Conservation (phyloP, 2,113 vertebrate genomes). For the Lepus timidus region DNA sequence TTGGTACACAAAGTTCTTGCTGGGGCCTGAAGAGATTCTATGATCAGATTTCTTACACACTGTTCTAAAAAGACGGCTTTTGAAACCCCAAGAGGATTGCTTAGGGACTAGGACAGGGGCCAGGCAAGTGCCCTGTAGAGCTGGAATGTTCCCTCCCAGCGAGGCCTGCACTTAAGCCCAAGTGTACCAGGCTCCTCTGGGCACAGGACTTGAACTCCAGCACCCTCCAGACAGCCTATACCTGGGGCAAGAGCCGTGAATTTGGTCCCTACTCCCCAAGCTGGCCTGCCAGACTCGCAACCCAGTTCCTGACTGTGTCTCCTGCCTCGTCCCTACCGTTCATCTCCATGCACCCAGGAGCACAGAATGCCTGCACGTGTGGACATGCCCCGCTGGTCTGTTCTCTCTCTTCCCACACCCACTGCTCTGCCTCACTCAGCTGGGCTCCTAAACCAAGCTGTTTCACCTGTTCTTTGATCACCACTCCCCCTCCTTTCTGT, state of each 20-base stretch:
- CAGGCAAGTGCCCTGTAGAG: background rate
- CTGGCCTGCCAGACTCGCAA: background rate
- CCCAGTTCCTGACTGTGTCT: background rate
- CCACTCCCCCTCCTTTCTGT: background rate
- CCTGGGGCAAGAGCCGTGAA: background rate
- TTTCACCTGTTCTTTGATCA: background rate
- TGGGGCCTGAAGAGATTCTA: background rate
- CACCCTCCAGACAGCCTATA: background rate
- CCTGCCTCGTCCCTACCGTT: background rate
- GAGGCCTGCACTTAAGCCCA: background rate
- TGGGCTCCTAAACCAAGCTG: background rate
- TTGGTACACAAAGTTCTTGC: background rate
- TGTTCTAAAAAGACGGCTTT: constrained; percentile 22
- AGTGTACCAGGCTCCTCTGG: background rate
- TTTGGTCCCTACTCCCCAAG: background rate
- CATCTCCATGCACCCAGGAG: background rate
- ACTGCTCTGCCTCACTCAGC: background rate
- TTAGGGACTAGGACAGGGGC: background rate
- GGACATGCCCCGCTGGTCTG: too few species aligned
- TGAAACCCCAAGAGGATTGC: background rate
- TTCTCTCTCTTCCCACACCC: background rate
- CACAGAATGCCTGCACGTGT: background rate
- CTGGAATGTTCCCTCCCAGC: background rate
- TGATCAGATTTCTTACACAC: background rate
- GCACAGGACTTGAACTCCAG: background rate